These are phyloP conservation scores for Cryptosula pallasiana DNA, from an alignment of 2,888 invertebrate genomes.

Conservation along the genomic window DNA sequence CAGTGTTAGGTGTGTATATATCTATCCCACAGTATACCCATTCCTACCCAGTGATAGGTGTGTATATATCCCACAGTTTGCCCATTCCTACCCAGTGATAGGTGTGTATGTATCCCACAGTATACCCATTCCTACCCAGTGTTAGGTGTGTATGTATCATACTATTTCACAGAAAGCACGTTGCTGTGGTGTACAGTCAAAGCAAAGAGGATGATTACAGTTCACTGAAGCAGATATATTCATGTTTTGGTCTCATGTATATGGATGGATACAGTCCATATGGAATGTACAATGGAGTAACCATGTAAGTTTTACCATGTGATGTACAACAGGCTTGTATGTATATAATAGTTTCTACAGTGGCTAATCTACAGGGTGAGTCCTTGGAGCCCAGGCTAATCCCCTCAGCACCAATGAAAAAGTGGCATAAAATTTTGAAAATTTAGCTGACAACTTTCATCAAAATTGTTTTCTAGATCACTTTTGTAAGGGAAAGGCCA, in stretches of 20 bases:
- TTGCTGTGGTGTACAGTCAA: conserved; percentile 21
- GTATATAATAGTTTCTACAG: too few relatives aligned
- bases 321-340: too few relatives aligned
- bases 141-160: not conserved
- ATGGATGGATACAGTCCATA: conserved; percentile 11
- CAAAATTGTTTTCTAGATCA: too few relatives aligned
- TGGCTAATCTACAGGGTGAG: too few relatives aligned
- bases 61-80: too few relatives aligned
- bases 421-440: too few relatives aligned
- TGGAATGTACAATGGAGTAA: conserved; percentile 21
- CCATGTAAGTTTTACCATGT: conserved; percentile 10
- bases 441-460: too few relatives aligned
- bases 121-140: conserved; percentile 11
- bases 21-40: too few relatives aligned
- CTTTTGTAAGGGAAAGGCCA: too few relatives aligned
- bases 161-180: conserved; percentile 9
- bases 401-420: too few relatives aligned
- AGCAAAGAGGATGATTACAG: not conserved
- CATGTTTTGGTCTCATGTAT: conserved; percentile 20
- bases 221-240: not conserved
- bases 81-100: conserved; percentile 11
- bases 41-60: conserved; percentile 9
- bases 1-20: not conserved
- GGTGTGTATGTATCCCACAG: too few relatives aligned
- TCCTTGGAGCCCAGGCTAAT: too few relatives aligned